Evolutionary conservation across 2,113 vertebrate genomes (phyloP).

Genomic region (Barbus barbus): DNA sequence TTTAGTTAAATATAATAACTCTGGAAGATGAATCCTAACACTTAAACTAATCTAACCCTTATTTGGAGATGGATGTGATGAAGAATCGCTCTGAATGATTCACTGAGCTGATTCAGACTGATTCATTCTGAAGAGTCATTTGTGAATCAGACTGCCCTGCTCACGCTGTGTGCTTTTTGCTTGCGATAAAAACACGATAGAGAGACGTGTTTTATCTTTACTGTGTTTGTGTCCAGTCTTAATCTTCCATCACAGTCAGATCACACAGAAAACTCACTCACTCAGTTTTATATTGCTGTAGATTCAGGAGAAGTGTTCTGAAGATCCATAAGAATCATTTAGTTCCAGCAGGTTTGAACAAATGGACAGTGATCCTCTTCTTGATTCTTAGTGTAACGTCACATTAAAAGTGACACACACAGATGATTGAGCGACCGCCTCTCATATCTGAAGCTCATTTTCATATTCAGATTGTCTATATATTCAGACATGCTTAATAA

Average conservation of each 20-base stretch:
- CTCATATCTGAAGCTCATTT: slow-evolving; percentile 1
- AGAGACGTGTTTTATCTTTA: not conserved
- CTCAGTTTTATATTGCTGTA: not conserved
- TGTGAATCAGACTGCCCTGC: not conserved
- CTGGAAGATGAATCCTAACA: not conserved
- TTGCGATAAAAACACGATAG: too few species aligned
- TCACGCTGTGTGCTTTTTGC: not conserved
- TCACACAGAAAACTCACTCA: not conserved
- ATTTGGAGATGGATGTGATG: not conserved
- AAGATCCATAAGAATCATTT: not conserved
- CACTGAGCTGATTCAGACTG: not conserved
- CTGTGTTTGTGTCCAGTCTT: not conserved
- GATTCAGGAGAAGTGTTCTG: not conserved
- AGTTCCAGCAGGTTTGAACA: too few species aligned
- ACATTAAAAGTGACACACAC: too few species aligned
- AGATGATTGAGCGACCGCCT: not conserved
- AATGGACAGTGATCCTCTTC: too few species aligned
- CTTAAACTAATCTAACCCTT: not conserved
- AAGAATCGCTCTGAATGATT: not conserved
- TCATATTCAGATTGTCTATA: slow-evolving; percentile 31
- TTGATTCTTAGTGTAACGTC: too few species aligned
- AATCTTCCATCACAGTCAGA: not conserved
- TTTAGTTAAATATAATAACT: not conserved
- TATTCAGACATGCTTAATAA: slow-evolving; percentile 51
- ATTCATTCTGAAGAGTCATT: not conserved